These are phyloP conservation scores for Adelphocoris suturalis DNA, from an alignment of 2,888 invertebrate species.

Conservation along the genomic window DNA sequence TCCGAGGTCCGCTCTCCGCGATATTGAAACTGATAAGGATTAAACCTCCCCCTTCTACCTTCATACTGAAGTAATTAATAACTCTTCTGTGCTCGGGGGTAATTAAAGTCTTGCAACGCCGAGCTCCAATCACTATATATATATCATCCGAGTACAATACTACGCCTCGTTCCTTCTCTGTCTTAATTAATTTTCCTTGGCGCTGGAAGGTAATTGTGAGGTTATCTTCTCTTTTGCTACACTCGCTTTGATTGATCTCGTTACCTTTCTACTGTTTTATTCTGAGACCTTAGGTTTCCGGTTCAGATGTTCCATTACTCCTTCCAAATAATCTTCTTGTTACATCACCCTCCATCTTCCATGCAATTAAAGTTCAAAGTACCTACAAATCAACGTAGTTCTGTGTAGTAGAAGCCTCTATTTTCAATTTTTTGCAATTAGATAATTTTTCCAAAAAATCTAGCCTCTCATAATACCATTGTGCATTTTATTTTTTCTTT, in stretches of 20 bases:
- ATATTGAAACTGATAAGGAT: conserved; percentile 70
- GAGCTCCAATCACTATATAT: conserved; percentile 62
- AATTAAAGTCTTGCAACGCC: conserved; percentile 65
- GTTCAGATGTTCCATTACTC: background rate
- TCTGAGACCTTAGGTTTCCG: background rate
- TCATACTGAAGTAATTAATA: conserved; percentile 61
- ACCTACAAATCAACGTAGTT: too few relatives aligned
- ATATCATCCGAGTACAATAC: conserved; percentile 69
- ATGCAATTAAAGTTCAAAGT: too few relatives aligned
- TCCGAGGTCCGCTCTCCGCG: conserved; percentile 50
- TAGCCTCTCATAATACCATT: too few relatives aligned
- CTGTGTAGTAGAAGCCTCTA: too few relatives aligned
- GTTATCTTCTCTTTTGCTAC: conserved; percentile 62
- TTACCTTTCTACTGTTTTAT: conserved; percentile 36
- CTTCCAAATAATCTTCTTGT: background rate
- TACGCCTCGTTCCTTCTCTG: conserved; percentile 51
- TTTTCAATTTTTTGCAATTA: too few relatives aligned
- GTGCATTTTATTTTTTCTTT: too few relatives aligned
- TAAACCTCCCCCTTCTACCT: conserved; percentile 35
- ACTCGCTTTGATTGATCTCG: conserved; percentile 58
- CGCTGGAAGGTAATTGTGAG: conserved; percentile 67
- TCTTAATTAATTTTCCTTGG: conserved; percentile 68
- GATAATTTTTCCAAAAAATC: too few relatives aligned
- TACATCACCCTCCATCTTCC: too few relatives aligned
- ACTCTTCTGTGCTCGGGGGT: conserved; percentile 57